Percentiles rank a stretch among this genome's conserved stretches.
These are phyloP conservation scores for Acronicta psi DNA, from an alignment of 2,888 invertebrate genomes.

Conservation along the genomic window DNA sequence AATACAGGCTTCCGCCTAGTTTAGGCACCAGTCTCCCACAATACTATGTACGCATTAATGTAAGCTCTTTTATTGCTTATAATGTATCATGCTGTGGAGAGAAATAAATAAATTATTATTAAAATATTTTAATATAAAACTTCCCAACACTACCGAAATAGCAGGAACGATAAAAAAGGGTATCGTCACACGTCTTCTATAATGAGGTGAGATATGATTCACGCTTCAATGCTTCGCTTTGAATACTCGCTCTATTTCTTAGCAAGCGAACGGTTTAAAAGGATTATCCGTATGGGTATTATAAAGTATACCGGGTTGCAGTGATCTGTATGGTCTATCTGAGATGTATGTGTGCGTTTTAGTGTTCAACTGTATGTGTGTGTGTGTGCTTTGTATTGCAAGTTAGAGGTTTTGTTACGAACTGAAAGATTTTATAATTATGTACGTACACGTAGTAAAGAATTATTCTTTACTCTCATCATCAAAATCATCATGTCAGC, in stretches of 20 bases:
- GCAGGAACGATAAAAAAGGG: constrained; percentile 30
- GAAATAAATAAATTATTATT: no score
- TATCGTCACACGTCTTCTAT: constrained; percentile 49
- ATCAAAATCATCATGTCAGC: no score
- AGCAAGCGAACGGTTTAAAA: constrained; percentile 17
- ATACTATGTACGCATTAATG: no score
- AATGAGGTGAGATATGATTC: constrained; percentile 73
- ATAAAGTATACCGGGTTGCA: constrained; percentile 18
- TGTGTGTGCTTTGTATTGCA: not conserved
- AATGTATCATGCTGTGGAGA: no score
- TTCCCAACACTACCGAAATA: constrained; percentile 1
- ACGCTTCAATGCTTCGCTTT: constrained; percentile 61
- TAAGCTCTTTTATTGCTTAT: no score
- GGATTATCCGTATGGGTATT: constrained; percentile 4
- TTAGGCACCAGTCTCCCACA: no score
- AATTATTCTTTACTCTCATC: no score
- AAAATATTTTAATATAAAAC: no score
- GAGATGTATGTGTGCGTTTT: not conserved
- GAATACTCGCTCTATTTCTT: constrained; percentile 22
- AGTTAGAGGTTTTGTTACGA: no score
- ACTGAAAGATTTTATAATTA: no score
- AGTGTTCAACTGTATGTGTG: not conserved
- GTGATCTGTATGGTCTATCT: constrained; percentile 24
- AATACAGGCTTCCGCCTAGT: no score
- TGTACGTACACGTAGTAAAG: no score